phyloP scores from a whole-genome alignment of 2,113 vertebrate species.

The Nyctereutes procyonoides region DNA sequence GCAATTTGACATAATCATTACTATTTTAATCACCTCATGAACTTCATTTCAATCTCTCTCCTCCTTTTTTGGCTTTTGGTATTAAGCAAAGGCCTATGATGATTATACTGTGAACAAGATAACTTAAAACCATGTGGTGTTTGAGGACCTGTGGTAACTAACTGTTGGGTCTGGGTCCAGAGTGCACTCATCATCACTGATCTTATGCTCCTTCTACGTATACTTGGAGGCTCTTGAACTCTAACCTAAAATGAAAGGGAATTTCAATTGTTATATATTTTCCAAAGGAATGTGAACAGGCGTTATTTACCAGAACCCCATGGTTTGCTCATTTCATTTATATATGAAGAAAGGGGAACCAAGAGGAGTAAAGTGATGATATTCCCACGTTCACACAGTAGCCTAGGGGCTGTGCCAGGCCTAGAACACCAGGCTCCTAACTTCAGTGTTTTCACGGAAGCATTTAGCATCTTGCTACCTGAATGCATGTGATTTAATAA shows the following conservation, averaged over 20 bases:
- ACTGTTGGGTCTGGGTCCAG: background rate
- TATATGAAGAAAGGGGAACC: background rate
- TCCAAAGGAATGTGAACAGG: background rate
- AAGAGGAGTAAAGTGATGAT: background rate
- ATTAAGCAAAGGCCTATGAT: background rate
- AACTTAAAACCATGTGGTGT: background rate
- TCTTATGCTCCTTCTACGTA: background rate
- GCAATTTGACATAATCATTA: background rate
- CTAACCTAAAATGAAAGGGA: background rate
- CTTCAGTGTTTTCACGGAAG: background rate
- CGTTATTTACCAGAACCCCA: background rate
- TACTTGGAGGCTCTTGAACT: background rate
- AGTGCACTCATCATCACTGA: background rate
- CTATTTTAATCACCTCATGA: background rate
- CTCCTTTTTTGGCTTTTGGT: background rate
- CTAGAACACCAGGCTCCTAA: background rate
- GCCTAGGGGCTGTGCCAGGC: background rate
- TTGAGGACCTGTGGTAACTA: no score
- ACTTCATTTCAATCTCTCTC: background rate
- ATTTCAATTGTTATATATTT: slow-evolving; percentile 15
- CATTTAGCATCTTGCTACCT: background rate
- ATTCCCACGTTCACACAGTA: background rate
- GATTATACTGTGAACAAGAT: background rate
- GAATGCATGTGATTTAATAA: background rate
- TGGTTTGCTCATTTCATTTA: background rate